Evolutionary conservation across 1,140 invertebrate species (phyloP), one percentile per base, ranked within the genome.

Genomic region (Lordiphosa stackelbergi): DNA sequence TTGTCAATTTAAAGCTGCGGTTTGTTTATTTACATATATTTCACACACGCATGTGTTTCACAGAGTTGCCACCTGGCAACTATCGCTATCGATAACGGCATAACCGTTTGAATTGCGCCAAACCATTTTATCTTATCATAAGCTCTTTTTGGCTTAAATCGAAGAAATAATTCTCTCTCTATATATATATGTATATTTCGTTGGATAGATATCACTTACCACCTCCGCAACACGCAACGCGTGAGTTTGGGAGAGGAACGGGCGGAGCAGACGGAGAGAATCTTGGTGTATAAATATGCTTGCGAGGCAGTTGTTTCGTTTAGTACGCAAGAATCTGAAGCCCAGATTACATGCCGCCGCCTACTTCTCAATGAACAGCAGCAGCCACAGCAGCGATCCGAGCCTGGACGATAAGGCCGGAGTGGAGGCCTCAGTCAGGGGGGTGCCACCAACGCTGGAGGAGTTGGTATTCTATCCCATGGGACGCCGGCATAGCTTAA

Each of bases 381-480:
- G 46, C 57, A 59, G 19, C 4, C 31, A 28, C 41, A 41, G 16
- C 42, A 53, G 41, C 45, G 9, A 22, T 31, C 42, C 6, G 5
- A 35, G 37, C 22, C 43, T 45, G 24, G 35, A 43, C 0, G 34
- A 43, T 12, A 31, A 8, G 28, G 28, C 5, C 28, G 5, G 3
- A 6, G 22, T 11, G 16, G 2, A 38, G 48, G 19, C 19, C 10
- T 10, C n/a, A 8, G n/a, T 4, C 38, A 9, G 16, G 28, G 28
- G 28, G 28, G 7, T 31, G 28, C 5, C 13, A 35, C 28, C 13
- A 6, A 41, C 22, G 1, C 51, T 78, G n/a, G 42, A 43, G 13
- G 54, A 73, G n/a, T 43, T 72, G 13, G 65, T 78, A 10, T 62
- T 75, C n/a, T 53, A 54, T 57, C 62, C 64, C 0, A 41, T 45